Conservation (phyloP, 2,888 invertebrate species). For the Polymixis flavicincta region DNA sequence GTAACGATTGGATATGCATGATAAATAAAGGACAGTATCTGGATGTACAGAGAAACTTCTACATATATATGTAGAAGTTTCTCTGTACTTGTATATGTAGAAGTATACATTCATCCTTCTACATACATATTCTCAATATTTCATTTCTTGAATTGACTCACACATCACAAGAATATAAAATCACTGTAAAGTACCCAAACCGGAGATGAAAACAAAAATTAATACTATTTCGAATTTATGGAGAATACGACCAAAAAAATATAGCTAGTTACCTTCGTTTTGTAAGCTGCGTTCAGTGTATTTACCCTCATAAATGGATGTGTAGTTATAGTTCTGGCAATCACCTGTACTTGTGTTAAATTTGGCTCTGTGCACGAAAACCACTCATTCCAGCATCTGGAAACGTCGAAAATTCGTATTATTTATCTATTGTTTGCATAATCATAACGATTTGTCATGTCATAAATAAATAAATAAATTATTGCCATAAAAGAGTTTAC, state of each 20-base stretch:
- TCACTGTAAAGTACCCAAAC: too few species aligned
- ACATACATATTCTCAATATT: not conserved
- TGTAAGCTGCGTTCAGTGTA: conserved; percentile 73
- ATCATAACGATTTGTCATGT: not conserved
- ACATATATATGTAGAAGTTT: too few species aligned
- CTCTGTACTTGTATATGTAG: too few species aligned
- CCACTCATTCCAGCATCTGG: conserved; percentile 91
- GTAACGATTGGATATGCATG: too few species aligned
- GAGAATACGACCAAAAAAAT: not conserved
- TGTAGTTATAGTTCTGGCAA: conserved; percentile 81
- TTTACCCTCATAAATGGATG: conserved; percentile 86
- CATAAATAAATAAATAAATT: too few species aligned
- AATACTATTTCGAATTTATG: not conserved
- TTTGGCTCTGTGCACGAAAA: conserved; percentile 93
- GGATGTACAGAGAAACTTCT: not conserved
- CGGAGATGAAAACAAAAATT: not conserved
- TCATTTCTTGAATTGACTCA: not conserved
- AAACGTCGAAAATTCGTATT: conserved; percentile 43
- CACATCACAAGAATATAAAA: not conserved
- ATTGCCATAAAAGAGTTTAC: too few species aligned
- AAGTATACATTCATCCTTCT: too few species aligned
- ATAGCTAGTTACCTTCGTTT: conserved; percentile 73
- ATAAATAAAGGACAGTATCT: not conserved
- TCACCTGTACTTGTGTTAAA: conserved; percentile 86
- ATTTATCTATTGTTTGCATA: not conserved